Percentiles rank a stretch among this genome's conserved stretches.
These are phyloP conservation scores for Aegypius monachus DNA, from an alignment of 2,113 vertebrate species.

Conservation along the genomic window DNA sequence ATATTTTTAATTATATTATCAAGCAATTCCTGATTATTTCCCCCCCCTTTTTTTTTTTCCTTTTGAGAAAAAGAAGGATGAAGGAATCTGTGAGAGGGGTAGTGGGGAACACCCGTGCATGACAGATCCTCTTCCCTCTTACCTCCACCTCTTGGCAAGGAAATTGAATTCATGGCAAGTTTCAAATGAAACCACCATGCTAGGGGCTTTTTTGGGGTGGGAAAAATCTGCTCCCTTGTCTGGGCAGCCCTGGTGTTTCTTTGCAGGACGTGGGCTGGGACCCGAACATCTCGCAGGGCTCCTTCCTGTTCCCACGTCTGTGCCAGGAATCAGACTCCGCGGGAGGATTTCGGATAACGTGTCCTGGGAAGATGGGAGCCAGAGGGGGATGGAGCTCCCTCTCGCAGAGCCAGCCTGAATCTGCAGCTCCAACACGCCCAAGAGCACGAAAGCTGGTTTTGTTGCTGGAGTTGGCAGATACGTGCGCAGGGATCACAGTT, in stretches of 20 bases:
- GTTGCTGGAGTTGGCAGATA: neutral
- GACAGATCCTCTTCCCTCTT: neutral
- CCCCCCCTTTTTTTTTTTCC: neutral
- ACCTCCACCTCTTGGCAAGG: neutral
- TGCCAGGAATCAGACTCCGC: neutral
- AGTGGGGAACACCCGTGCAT: neutral
- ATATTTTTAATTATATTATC: neutral
- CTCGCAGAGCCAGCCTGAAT: neutral
- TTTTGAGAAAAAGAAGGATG: neutral
- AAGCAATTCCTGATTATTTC: neutral
- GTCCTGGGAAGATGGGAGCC: neutral
- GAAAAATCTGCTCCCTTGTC: neutral
- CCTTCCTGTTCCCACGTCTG: slow-evolving; percentile 30
- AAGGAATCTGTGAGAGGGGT: neutral
- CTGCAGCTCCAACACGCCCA: neutral
- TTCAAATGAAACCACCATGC: neutral
- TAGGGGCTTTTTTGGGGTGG: neutral
- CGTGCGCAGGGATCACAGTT: fast-evolving
- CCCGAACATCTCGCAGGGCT: neutral
- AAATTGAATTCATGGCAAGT: neutral
- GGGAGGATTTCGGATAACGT: neutral
- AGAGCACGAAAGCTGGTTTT: neutral
- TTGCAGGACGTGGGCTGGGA: neutral
- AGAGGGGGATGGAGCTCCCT: neutral
- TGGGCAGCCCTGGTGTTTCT: neutral